Base-by-base conservation (phyloP, 1,140 invertebrate genomes). In the Bombyx mori region DNA sequence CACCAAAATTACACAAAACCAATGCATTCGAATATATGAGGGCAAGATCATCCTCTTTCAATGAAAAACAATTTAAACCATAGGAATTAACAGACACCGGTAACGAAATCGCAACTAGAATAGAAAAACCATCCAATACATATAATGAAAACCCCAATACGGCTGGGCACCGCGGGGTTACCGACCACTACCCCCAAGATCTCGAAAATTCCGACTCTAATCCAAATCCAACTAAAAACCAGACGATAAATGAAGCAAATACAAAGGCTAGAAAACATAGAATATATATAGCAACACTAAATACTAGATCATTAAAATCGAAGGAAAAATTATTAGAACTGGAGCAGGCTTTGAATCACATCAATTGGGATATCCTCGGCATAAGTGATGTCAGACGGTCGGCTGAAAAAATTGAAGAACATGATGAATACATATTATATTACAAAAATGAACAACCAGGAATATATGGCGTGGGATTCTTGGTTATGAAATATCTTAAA, bases 401-500 rank as follows among this genome's bases (percentile, higher is more conserved):
- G 1, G 54, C 46, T 3, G 65, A 66, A 18, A 59, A 60, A 58
- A 63, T 54, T 22, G 49, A 63, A 59, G 61, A 66, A 58, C 45
- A 60, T 22, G 42, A 58, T 35, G 45, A 63, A 1, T 59, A 61
- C 35, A 61, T 66, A 22, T 43, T 68, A 44, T 64, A 60, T 45
- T 64, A 64, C 47, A 68, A 59, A 60, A 60, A 64, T 42, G 58
- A 60, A 54, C 60, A 42, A 49, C 12, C 48, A 12, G 65, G 65
- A 2, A 6, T 60, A 42, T 58, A 62, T 52, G 66, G 63, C 52
- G 60, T 68, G 10, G 60, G 62, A 18, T 68, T 68, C 26, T 43
- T 68, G 6, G 52, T 64, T 1, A 68, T 62, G 42, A 66, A 62
- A 60, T 59, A 61, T 56, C 50, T 67, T 0, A 72, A 67, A 61